phyloP scores from a whole-genome alignment of 2,113 vertebrate species.

The Menura novaehollandiae region DNA sequence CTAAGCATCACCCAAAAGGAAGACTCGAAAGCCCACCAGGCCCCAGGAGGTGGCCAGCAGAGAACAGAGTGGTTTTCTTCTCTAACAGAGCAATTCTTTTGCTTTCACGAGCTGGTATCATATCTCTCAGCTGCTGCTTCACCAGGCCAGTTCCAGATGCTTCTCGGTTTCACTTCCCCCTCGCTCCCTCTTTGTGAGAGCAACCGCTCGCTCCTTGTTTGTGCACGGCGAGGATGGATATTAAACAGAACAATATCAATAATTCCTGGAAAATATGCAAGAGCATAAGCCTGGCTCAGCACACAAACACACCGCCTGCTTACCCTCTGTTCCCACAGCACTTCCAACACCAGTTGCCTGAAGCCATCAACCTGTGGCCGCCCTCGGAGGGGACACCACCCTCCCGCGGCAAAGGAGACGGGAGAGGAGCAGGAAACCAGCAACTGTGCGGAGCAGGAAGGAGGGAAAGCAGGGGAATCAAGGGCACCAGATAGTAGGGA shows the following conservation, averaged over 20 bases:
- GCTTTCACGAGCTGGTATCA: conserved; percentile 38
- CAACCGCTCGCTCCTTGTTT: background rate
- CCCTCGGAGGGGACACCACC: background rate
- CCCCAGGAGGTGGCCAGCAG: background rate
- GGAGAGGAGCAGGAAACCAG: conserved; percentile 45
- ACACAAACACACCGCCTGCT: conserved; percentile 1
- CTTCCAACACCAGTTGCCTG: background rate
- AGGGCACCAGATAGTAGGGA: conserved; percentile 33
- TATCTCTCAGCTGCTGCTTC: conserved; percentile 32
- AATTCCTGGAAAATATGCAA: conserved; percentile 29
- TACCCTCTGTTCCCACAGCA: background rate
- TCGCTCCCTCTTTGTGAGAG: background rate
- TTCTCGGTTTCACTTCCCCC: conserved; percentile 51
- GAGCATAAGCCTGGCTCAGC: background rate
- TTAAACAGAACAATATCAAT: conserved; percentile 53
- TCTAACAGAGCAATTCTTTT: background rate
- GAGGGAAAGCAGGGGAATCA: conserved; percentile 28
- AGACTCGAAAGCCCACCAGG: background rate
- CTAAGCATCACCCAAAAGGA: background rate
- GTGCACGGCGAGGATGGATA: conserved; percentile 14
- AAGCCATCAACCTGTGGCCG: background rate
- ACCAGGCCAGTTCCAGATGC: conserved; percentile 9
- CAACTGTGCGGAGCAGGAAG: background rate
- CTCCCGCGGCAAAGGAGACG: background rate
- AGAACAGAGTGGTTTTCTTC: conserved; percentile 24